Conservation (phyloP, 2,113 vertebrate species). For the Siphamia tubifer region DNA sequence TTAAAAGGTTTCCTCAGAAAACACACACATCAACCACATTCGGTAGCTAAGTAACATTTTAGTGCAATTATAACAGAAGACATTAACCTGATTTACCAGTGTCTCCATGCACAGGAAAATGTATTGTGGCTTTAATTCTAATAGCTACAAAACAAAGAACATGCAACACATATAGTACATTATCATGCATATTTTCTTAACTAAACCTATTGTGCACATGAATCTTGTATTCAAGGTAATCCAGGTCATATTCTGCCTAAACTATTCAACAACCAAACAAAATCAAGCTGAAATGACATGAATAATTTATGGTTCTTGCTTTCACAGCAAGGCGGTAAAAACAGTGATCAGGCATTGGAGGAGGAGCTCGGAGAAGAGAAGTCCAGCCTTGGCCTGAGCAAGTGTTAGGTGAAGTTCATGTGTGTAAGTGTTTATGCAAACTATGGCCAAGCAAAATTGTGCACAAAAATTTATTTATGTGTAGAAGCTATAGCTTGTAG, state of each 20-base stretch:
- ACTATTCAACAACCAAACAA: too few species aligned
- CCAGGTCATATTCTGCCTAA: too few species aligned
- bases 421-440: conserved; percentile 68
- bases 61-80: neutral
- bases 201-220: too few species aligned
- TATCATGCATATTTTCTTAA: too few species aligned
- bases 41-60: conserved; percentile 8
- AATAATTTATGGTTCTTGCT: neutral
- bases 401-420: conserved; percentile 71
- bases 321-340: neutral
- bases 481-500: conserved; percentile 65
- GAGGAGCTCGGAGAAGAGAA: conserved; percentile 19
- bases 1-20: conserved; percentile 54
- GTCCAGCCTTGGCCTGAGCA: conserved; percentile 45
- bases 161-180: too few species aligned
- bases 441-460: conserved; percentile 66
- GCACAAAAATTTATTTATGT: conserved; percentile 75
- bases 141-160: neutral
- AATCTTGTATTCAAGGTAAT: too few species aligned
- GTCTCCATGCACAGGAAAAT: too few species aligned
- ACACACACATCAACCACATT: conserved; percentile 34
- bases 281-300: neutral
- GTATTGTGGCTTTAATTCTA: too few species aligned
- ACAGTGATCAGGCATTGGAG: neutral
- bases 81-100: neutral